Evolutionary conservation across 1,140 invertebrate genomes (phyloP).

Genomic region (Wasmannia auropunctata): DNA sequence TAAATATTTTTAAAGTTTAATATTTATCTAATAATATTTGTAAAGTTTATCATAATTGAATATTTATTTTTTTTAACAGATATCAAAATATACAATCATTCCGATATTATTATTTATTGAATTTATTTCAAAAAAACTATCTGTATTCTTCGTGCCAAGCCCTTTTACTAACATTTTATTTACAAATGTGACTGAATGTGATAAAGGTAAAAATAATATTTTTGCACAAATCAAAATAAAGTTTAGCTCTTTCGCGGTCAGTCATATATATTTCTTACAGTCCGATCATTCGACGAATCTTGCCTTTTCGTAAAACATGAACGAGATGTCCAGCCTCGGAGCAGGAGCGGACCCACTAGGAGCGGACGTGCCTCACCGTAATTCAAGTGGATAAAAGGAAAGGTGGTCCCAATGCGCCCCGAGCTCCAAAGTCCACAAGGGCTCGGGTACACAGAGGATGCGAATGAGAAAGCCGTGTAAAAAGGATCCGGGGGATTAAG

Average conservation of each 20-base stretch:
- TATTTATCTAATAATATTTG: neutral
- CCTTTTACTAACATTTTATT: neutral
- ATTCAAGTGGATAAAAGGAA: slow-evolving; percentile 80
- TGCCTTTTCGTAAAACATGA: slow-evolving; percentile 70
- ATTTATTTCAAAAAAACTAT: neutral
- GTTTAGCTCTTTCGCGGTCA: slow-evolving; percentile 61
- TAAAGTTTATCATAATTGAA: neutral
- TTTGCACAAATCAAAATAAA: slow-evolving; percentile 55
- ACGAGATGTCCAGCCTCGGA: slow-evolving; percentile 71
- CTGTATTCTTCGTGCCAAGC: neutral
- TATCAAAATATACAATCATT: neutral
- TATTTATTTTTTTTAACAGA: neutral
- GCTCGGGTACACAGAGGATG: slow-evolving; percentile 70
- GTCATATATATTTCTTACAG: slow-evolving; percentile 74
- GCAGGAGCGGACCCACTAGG: slow-evolving; percentile 67
- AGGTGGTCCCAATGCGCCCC: slow-evolving; percentile 58
- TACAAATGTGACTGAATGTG: neutral
- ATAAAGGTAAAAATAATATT: slow-evolving; percentile 4
- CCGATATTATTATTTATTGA: neutral
- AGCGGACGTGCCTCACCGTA: slow-evolving; percentile 78
- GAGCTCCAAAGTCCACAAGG: slow-evolving; percentile 71
- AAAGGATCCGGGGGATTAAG: slow-evolving; percentile 79
- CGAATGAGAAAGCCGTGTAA: slow-evolving; percentile 77
- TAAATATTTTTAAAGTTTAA: neutral
- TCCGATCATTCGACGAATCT: slow-evolving; percentile 62